Base-by-base conservation (phyloP, 2,113 vertebrate species). In the Rallus limicola region DNA sequence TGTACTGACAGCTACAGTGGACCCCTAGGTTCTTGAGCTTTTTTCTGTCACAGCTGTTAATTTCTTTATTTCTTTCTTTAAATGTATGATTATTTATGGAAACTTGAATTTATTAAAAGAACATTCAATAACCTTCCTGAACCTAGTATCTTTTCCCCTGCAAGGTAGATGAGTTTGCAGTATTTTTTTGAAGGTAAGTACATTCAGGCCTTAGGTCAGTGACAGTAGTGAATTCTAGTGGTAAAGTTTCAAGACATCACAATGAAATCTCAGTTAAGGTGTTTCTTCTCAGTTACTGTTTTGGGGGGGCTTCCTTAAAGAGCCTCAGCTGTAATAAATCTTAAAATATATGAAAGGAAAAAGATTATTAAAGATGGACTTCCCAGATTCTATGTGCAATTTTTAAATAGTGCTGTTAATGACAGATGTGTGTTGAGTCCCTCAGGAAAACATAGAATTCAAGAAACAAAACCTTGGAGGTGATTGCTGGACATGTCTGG, bases 41-140 rank as follows among this genome's bases (percentile, higher is more conserved):
- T 46, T 14, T 38, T 19, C 34, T 25, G 0, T 34, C 7, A 6
- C 28, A 7, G 15, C 26, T 28, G 9, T 31, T 67, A 17, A 2
- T 33, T 10, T 53, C 42, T 59, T 26, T 16, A 0, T 33, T 29
- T 56, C 29, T 38, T 44, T 59, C 29, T 75, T 75, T 40, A 56
- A 77, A 48, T 48, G 31, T 40, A 6, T 60, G 29, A n/a, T 42
- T 18, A 34, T 60, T 64, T 59, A 26, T 48, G 36, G 38, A 48
- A 75, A 14, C 12, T 36, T 58, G 14, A 2, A 26, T 62, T 70
- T 74, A 20, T 48, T 58, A 29, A 59, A 13, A 69, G 7, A 69
- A n/a, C 13, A 23, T 60, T 59, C n/a, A 19, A 36, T 53, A 84
- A 53, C 29, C 11, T 63, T 44, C 38, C 56, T 16, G 36, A 88